Evolutionary conservation across 2,888 invertebrate species (phyloP), one percentile per base, ranked within the genome.

Genomic region (Epirrhoe tristata): DNA sequence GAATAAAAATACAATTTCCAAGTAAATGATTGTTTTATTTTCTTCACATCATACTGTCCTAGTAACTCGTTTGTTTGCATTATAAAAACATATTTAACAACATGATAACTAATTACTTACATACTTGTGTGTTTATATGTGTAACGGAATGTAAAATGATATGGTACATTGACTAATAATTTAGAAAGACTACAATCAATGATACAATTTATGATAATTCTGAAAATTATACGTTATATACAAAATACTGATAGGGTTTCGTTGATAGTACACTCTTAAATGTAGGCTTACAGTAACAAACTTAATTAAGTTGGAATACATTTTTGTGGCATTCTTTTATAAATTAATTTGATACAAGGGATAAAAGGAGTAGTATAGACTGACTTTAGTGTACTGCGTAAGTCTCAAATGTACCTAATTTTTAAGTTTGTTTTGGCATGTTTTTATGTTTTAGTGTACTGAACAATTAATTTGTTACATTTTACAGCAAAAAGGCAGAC

Each of bases 71-170:
- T 89, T 87, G 85, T 89, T 89, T 87, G 88, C 82, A 83, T 88
- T 91, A 90, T 91, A 91, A 92, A 92, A 93, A 93, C 91, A 91
- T 81, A 12, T 88, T 86, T 90, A 92, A 93, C 92, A 93, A 91
- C 89, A 88, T 90, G 88, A 87, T 87, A 61, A 46, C 57, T 66
- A 89, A 86, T 88, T 90, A 89, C 89, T 91, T 91, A 90, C 71
- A 74, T 71, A 70, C 50, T 63, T 61, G 71, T 74, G 74, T 78
- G 74, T 77, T 74, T 76, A 81, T 79, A 82, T n/a, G n/a, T n/a
- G n/a, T 77, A 91, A 91, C 90, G 86, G 82, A 91, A 89, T 78
- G 75, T 84, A 89, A n/a, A 92, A 93, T 92, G 93, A 93, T 93
- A 93, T 93, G 93, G 89, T 91, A 89, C 87, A 87, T 90, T 87